A percentile compares a stretch with the other conserved stretches of the same genome.
These are phyloP conservation scores for Hippocampus comes DNA, from an alignment of 2,113 vertebrate genomes.

Conservation along the genomic window DNA sequence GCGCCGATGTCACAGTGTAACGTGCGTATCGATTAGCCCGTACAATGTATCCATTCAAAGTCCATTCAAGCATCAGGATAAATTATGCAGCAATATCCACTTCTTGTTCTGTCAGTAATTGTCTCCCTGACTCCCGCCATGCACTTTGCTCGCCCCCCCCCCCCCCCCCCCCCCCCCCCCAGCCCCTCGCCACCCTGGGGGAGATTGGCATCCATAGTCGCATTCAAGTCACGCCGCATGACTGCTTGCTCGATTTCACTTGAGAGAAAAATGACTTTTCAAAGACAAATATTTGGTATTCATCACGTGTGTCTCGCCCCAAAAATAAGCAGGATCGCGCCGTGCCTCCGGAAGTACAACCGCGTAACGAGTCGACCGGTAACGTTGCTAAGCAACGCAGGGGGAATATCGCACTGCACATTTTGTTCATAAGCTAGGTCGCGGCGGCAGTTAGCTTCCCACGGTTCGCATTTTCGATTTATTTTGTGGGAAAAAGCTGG, in stretches of 20 bases:
- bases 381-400: too few species aligned
- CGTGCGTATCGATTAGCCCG: slow-evolving; percentile 46
- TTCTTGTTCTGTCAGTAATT: slow-evolving; percentile 65
- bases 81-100: slow-evolving; percentile 52
- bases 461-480: too few species aligned
- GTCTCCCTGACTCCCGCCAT: background rate
- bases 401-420: too few species aligned
- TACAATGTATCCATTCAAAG: slow-evolving; percentile 42
- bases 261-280: slow-evolving; percentile 38
- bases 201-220: slow-evolving; percentile 25
- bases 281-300: slow-evolving; percentile 48
- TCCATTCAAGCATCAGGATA: slow-evolving; percentile 40
- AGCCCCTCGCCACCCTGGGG: slow-evolving; percentile 47
- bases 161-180: slow-evolving; percentile 34
- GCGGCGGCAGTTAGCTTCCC: too few species aligned
- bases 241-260: slow-evolving; percentile 47
- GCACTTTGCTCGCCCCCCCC: slow-evolving; percentile 29
- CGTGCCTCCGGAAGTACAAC: background rate
- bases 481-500: too few species aligned
- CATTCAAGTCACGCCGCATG: slow-evolving; percentile 54
- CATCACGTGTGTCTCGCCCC: slow-evolving; percentile 3
- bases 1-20: slow-evolving; percentile 30
- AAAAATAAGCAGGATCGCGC: slow-evolving; percentile 1
- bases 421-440: too few species aligned
- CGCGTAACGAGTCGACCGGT: too few species aligned